Evolutionary conservation across 2,888 invertebrate species (phyloP), one percentile per base, ranked within the genome.

Genomic region (Adineta ricciae): DNA sequence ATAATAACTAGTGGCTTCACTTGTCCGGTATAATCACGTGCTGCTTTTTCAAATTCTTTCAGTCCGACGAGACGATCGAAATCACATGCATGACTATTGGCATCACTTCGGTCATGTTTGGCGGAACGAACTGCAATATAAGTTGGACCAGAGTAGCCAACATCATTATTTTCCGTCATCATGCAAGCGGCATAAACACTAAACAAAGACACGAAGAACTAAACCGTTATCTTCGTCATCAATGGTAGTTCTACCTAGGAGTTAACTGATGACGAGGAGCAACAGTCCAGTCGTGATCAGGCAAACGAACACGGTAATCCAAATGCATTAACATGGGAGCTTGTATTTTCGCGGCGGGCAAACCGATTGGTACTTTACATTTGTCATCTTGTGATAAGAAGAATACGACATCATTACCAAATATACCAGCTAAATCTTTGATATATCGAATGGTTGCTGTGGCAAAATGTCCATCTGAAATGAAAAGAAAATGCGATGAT

Each of bases 141-240:
- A 32, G 90, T 91, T 84, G 91, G 90, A 27, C 91, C 91, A 85
- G 88, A 88, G 86, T 90, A 90, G 49, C 88, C 84, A 41, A 91
- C 72, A 41, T 85, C 84, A n/a, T 19, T 32, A 49, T 86, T 73
- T 5, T 36, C 38, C 38, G 21, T 41, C 36, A 78, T 78, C 73
- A 78, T 78, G 24, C 73, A 78, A 41, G 73, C 73, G 41, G 73
- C 73, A 78, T 78, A 78, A 24, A 78, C 73, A 64, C 64, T 64
- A 64, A 16, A 32, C 27, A 32, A 64, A 64, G 0, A 64, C 4
- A 19, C 11, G 14, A 16, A 2, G 14, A 16, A 2, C 14, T 46
- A 50, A 50, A 19, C 2, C 19, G 19, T 52, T 16, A 52, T 4
- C 0, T 52, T 52, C 24, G 3, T 52, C 24, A 24, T 52, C 24